Evolutionary conservation across 2,888 invertebrate species (phyloP).

Genomic region (Ennomos fuscantarius): DNA sequence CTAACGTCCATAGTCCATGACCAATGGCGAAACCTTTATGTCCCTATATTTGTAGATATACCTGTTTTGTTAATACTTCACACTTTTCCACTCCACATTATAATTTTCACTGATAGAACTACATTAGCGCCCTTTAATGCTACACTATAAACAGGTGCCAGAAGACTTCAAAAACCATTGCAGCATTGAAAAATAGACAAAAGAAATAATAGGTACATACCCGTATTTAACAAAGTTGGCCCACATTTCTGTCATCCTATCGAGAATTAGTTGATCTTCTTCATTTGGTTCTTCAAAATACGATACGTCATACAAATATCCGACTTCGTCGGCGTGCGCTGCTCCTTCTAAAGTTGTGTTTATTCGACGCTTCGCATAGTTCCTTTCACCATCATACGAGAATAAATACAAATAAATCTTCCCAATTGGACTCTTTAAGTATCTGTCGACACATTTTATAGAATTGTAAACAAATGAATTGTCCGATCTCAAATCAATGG

Average conservation of each 20-base stretch:
- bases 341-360: constrained; percentile 47
- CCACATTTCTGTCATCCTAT: constrained; percentile 48
- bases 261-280: constrained; percentile 48
- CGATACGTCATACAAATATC: constrained; percentile 49
- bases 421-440: constrained; percentile 37
- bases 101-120: too few relatives aligned
- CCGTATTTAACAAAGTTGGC: constrained; percentile 56
- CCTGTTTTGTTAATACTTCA: too few relatives aligned
- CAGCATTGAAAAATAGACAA: constrained; percentile 16
- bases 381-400: constrained; percentile 49
- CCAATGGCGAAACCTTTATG: too few relatives aligned
- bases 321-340: constrained; percentile 52
- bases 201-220: constrained; percentile 30
- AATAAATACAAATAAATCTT: constrained; percentile 52
- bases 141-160: too few relatives aligned
- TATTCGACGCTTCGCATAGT: constrained; percentile 31
- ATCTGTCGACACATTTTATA: constrained; percentile 43
- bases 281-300: constrained; percentile 28
- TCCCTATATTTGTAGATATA: too few relatives aligned
- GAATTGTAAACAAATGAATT: constrained; percentile 45
- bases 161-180: too few relatives aligned
- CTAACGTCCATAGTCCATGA: too few relatives aligned
- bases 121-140: too few relatives aligned
- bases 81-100: too few relatives aligned
- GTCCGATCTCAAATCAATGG: constrained; percentile 50